phyloP scores from a whole-genome alignment of 2,797 vertebrate species.

The Helostoma temminkii region DNA sequence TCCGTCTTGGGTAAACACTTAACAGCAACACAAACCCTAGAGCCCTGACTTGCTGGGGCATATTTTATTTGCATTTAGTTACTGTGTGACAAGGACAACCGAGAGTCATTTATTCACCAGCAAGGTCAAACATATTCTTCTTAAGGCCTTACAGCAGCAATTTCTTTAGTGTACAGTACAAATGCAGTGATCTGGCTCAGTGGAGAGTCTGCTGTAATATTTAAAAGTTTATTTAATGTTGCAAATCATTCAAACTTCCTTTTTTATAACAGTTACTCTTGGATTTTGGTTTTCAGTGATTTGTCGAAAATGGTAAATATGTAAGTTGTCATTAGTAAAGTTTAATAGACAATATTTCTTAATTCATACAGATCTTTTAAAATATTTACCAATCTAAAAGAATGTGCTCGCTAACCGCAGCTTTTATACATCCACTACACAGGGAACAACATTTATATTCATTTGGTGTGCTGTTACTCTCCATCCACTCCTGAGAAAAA shows the following conservation, averaged over 20 bases:
- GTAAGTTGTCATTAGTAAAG: too few species aligned
- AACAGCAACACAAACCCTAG: conserved; percentile 27
- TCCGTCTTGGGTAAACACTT: conserved; percentile 55
- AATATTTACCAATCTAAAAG: too few species aligned
- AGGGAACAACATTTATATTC: too few species aligned
- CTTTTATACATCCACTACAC: neutral
- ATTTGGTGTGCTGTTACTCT: too few species aligned
- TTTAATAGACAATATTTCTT: neutral
- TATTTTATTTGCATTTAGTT: conserved; percentile 60
- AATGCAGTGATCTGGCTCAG: conserved; percentile 3
- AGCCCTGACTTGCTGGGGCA: conserved; percentile 14
- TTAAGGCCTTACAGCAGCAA: conserved; percentile 7
- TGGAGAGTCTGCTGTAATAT: conserved; percentile 22
- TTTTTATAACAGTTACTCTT: neutral
- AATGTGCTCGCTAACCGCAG: too few species aligned
- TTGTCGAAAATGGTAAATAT: neutral
- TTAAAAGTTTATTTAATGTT: conserved; percentile 55
- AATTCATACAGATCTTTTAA: too few species aligned
- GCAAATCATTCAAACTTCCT: conserved; percentile 38
- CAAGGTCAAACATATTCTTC: conserved; percentile 48
- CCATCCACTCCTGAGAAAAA: too few species aligned
- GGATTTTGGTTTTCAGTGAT: conserved; percentile 14
- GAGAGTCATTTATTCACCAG: conserved; percentile 62
- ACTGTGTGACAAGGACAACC: conserved; percentile 55
- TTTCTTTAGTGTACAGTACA: conserved; percentile 17